Evolutionary conservation across 2,797 vertebrate species (phyloP), one percentile per base, ranked within the genome.

Genomic region (Catamblyrhynchus diadema): DNA sequence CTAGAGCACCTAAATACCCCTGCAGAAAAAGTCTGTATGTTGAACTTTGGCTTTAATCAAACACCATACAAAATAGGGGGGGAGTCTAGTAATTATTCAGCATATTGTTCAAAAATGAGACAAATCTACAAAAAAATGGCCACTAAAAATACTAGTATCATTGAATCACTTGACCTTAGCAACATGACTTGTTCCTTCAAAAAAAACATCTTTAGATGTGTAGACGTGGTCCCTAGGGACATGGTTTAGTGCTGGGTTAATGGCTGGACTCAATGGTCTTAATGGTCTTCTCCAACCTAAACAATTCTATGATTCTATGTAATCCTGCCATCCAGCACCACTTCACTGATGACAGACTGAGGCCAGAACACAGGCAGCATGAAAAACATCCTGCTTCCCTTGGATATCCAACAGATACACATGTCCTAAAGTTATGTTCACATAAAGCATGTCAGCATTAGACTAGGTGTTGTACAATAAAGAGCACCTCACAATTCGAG

Each of bases 21-120:
- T 35, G 10, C 42, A 82, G 18, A 61, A 50, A 33, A 84, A 33
- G 62, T 35, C 28, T 75, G 33, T 24, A 48, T 2, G 2, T 6
- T 65, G 15, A 82, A 54, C 10, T 39, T 54, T 1, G 0, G 37
- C 14, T 92, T 87, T 44, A 50, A 73, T 37, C 20, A 56, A 83
- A 48, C 18, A 70, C 4, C 10, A 47, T 2, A 53, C 6, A 65
- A 81, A 54, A n/a, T 2, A 4, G 1, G 6, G 3, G 12, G 6
- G 10, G 3, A 33, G n/a, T 14, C 13, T 48, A 54, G 11, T 32
- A 59, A 75, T 28, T 50, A 18, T 32, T 60, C 32, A 83, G 35
- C 4, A 78, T 8, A 7, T 11, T 39, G 17, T 16, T 62, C 14
- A 81, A 75, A 73, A 75, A 41, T 8, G 7, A 74, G 25, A 65